Evolutionary conservation across 1,140 invertebrate genomes (phyloP).

Genomic region (Hormaphis cornu): DNA sequence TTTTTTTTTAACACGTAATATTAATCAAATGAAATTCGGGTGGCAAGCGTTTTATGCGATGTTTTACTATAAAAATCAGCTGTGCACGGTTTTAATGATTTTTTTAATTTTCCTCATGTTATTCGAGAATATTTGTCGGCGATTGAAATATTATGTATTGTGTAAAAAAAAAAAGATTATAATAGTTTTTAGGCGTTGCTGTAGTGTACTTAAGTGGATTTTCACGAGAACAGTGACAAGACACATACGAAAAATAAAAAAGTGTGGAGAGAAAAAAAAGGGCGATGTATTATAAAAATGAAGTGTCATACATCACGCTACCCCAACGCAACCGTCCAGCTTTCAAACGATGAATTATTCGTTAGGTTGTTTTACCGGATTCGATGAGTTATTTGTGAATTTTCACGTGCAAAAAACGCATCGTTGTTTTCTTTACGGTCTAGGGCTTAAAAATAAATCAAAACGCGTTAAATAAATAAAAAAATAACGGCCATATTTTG

Average conservation of each 20-base stretch:
- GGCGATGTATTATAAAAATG: slow-evolving; percentile 6
- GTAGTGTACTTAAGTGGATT: background rate
- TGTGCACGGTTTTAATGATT: background rate
- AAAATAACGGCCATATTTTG: no score
- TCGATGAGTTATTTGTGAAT: background rate
- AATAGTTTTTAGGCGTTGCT: background rate
- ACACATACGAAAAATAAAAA: no score
- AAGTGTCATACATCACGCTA: background rate
- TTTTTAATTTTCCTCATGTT: no score
- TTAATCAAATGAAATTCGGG: no score
- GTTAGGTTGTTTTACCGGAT: background rate
- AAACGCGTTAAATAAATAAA: no score
- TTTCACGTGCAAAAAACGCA: background rate
- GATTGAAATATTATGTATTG: background rate
- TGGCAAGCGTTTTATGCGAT: background rate
- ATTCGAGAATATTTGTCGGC: background rate
- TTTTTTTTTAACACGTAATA: no score
- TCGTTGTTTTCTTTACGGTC: background rate
- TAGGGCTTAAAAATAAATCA: background rate
- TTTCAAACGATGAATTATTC: slow-evolving; percentile 20
- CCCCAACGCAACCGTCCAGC: background rate
- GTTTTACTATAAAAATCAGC: background rate
- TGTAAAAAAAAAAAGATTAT: background rate
- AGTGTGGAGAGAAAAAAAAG: background rate
- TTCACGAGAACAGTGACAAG: background rate